Conservation (phyloP, 2,888 invertebrate species). For the Amphimallon solstitiale region DNA sequence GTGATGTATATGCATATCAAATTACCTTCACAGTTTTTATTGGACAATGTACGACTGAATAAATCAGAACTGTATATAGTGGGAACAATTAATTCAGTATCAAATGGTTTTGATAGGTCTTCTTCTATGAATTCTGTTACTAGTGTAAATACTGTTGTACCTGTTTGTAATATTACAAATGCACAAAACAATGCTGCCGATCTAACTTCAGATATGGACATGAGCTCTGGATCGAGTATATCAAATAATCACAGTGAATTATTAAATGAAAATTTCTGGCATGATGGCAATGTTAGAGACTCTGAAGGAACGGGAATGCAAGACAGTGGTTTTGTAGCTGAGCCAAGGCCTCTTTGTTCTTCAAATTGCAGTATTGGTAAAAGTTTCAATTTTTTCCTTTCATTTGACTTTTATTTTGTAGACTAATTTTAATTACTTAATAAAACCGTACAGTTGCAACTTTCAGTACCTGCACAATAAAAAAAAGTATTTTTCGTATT, state of each 20-base stretch:
- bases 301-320: constrained; percentile 46
- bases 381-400: neutral
- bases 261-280: constrained; percentile 14
- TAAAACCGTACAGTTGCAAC: too few species aligned
- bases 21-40: constrained; percentile 65
- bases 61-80: constrained; percentile 66
- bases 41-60: constrained; percentile 66
- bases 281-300: neutral
- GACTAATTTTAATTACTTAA: too few species aligned
- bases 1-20: constrained; percentile 68
- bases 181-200: constrained; percentile 38
- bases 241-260: constrained; percentile 23
- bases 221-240: constrained; percentile 37
- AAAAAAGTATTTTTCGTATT: too few species aligned
- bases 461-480: too few species aligned
- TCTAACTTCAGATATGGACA: constrained; percentile 46
- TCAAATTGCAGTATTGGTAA: constrained; percentile 51
- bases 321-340: constrained; percentile 51
- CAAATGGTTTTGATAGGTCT: constrained; percentile 42
- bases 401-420: too few species aligned
- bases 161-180: constrained; percentile 33
- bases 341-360: constrained; percentile 46
- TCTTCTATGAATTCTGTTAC: constrained; percentile 46
- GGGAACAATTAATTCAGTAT: constrained; percentile 59
- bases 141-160: constrained; percentile 48